A percentile compares a stretch with the other conserved stretches of the same genome.
Conservation (phyloP, 1,140 invertebrate species). For the Drosophila bifasciata region DNA sequence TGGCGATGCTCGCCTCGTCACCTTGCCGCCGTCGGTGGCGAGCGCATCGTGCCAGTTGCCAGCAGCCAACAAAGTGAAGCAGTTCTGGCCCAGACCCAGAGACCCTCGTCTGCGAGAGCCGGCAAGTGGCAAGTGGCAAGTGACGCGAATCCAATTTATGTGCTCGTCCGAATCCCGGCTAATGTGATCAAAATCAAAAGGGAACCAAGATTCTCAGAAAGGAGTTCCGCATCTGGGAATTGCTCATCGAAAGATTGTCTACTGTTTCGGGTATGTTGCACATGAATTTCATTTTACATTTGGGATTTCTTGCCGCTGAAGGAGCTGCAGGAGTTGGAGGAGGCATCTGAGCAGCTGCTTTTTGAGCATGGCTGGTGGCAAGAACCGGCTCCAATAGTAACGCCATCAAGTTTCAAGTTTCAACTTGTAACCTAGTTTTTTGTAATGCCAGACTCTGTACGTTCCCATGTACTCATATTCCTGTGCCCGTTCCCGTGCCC, state of each 20-base stretch:
- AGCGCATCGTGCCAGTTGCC: conserved; percentile 54
- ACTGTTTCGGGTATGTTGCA: conserved; percentile 35
- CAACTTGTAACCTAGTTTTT: conserved; percentile 74
- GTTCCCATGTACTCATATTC: conserved; percentile 22
- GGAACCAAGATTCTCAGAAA: not conserved
- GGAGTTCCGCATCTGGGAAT: not conserved
- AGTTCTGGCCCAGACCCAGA: conserved; percentile 53
- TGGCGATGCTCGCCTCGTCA: not conserved
- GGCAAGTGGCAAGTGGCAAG: conserved; percentile 29
- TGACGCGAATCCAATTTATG: conserved; percentile 10
- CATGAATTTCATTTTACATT: conserved; percentile 20
- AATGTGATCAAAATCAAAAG: too few relatives aligned
- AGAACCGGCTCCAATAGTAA: conserved; percentile 27
- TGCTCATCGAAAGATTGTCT: not conserved
- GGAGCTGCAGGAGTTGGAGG: too few relatives aligned
- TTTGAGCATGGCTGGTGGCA: too few relatives aligned
- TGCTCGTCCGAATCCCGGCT: too few relatives aligned
- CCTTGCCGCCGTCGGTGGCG: not conserved
- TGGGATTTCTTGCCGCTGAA: conserved; percentile 1
- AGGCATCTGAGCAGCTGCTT: too few relatives aligned
- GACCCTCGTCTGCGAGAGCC: conserved; percentile 26
- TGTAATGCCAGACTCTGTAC: conserved; percentile 24
- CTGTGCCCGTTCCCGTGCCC: too few relatives aligned
- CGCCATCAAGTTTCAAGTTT: conserved; percentile 57
- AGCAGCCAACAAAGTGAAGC: conserved; percentile 70